A percentile compares a stretch with the other conserved stretches of the same genome.
phyloP scores from a whole-genome alignment of 2,888 invertebrate species.

The Poecilus cupreus region DNA sequence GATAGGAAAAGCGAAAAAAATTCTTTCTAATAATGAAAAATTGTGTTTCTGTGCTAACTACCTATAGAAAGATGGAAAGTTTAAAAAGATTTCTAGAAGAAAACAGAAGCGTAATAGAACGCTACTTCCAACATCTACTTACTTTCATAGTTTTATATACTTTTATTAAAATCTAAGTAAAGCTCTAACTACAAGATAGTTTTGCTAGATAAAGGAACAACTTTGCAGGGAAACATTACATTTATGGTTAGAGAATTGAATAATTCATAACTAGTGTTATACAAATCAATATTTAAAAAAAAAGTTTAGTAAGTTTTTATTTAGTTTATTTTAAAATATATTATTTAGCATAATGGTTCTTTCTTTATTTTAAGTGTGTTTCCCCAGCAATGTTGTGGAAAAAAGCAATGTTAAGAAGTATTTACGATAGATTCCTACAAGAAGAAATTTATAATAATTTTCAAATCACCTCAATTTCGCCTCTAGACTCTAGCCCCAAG shows the following conservation, averaged over 20 bases:
- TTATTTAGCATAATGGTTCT: too few species aligned
- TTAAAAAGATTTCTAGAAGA: background rate
- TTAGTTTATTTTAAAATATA: background rate
- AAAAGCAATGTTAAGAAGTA: background rate
- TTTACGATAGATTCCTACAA: conserved; percentile 1
- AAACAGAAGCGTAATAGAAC: background rate
- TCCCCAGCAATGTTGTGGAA: background rate
- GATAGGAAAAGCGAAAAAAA: background rate
- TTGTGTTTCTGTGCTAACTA: background rate
- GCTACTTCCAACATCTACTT: background rate
- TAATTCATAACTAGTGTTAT: too few species aligned
- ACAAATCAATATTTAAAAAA: too few species aligned
- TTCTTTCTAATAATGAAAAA: background rate
- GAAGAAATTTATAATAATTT: conserved; percentile 15
- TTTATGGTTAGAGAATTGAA: too few species aligned
- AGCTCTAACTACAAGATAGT: conserved; percentile 29
- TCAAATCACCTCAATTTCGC: conserved; percentile 16
- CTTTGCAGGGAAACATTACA: background rate
- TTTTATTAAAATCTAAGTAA: conserved; percentile 10
- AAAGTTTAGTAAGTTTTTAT: background rate
- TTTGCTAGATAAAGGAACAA: conserved; percentile 20
- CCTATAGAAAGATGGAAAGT: background rate
- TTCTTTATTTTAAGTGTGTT: too few species aligned
- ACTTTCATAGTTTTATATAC: background rate
- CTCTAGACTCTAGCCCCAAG: conserved; percentile 28